These are phyloP conservation scores for Antheraea yamamai DNA, from an alignment of 2,888 invertebrate genomes.

Conservation along the genomic window DNA sequence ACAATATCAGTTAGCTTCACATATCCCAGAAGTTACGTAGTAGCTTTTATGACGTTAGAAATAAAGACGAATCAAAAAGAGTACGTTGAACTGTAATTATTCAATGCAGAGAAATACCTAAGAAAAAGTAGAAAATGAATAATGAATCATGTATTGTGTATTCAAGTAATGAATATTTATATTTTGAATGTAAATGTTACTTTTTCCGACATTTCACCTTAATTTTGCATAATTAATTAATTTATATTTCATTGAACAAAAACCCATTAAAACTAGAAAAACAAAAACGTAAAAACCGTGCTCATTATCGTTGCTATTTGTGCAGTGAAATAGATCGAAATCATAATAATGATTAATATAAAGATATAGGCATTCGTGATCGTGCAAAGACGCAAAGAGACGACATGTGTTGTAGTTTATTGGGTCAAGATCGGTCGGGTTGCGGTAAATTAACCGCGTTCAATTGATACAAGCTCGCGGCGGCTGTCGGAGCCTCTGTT, in stretches of 20 bases:
- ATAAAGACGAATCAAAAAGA: neutral
- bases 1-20: too few relatives aligned
- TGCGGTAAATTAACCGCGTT: conserved; percentile 14
- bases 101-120: neutral
- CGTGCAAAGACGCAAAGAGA: neutral
- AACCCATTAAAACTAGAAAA: neutral
- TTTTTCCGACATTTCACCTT: neutral
- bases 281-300: neutral
- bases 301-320: neutral
- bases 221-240: neutral
- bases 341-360: neutral
- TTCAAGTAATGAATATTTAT: neutral
- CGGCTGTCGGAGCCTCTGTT: conserved; percentile 9
- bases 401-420: neutral
- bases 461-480: conserved; percentile 1
- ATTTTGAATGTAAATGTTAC: neutral
- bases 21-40: neutral
- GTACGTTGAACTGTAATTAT: neutral
- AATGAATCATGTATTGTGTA: neutral
- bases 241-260: neutral
- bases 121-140: neutral
- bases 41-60: neutral
- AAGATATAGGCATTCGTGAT: neutral
- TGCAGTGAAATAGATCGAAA: neutral
- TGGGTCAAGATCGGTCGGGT: conserved; percentile 16